Evolutionary conservation across 2,888 invertebrate genomes (phyloP), one percentile per base, ranked within the genome.

Genomic region (Nycteola revayana): DNA sequence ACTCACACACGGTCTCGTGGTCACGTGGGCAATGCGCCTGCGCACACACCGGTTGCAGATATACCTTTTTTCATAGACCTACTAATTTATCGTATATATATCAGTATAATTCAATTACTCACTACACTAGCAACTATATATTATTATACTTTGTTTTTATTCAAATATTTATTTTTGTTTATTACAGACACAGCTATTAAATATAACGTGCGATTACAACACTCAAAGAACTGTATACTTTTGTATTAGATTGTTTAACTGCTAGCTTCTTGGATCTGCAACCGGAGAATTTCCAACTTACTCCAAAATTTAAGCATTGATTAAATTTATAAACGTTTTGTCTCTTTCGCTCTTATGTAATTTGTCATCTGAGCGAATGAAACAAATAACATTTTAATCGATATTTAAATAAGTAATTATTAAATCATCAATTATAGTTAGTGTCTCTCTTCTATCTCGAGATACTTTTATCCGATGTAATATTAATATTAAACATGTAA

Each of bases 1-100:
- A 43, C 54, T 65, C 65, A 67, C 62, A 70, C 70, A 73, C 67
- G 52, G 81, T 82, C 85, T 84, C 85, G 83, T 83, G 83, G 81
- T 71, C 64, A 47, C 46, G 36, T n/a, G 14, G 14, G 14, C 5
- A 14, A 3, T 14, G 34, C 25, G 46, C 38, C 36, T 35, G 21
- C 24, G 25, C 33, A 31, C 6, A 3, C 49, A 40, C 49, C 59
- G 62, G 63, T 63, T 69, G 63, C 65, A 59, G 54, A 54, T 50
- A 50, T 50, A 42, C 41, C 25, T 14, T 7, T n/a, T n/a, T 5
- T 14, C 2, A 14, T 14, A 14, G 3, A 14, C 14, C 5, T 3
- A 14, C 14, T 14, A 14, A 14, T 14, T 14, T 14, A 14, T 14
- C 14, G 3, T n/a, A n/a, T n/a, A n/a, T n/a, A n/a, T n/a, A n/a